Evolutionary conservation across 2,113 vertebrate species (phyloP).

Genomic region (Ictidomys tridecemlineatus): DNA sequence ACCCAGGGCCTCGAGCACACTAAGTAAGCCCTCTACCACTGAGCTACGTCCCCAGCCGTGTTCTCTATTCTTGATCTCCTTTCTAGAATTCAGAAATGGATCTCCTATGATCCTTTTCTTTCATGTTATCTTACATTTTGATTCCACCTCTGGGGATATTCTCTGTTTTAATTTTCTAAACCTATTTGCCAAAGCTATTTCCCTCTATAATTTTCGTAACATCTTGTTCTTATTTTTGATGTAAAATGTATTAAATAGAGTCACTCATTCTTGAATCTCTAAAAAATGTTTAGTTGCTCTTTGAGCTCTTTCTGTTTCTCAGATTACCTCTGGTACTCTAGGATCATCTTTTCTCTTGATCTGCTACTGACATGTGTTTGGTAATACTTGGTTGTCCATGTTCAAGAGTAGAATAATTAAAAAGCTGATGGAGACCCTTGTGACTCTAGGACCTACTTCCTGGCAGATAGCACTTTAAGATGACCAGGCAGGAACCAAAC

Average conservation of each 20-base stretch:
- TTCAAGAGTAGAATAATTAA: background rate
- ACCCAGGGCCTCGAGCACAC: too few species aligned
- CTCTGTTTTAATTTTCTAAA: slow-evolving; percentile 20
- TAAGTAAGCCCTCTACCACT: too few species aligned
- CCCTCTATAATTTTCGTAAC: background rate
- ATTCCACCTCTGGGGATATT: background rate
- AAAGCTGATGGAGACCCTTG: background rate
- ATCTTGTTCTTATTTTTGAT: background rate
- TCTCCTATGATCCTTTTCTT: background rate
- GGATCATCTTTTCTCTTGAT: background rate
- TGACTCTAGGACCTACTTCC: background rate
- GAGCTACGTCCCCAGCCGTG: background rate
- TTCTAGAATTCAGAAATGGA: background rate
- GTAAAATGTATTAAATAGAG: background rate
- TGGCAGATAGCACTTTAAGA: background rate
- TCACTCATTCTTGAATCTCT: background rate
- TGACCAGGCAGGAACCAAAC: background rate
- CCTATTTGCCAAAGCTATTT: slow-evolving; percentile 16
- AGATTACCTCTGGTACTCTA: background rate
- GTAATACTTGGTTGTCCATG: background rate
- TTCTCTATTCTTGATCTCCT: slow-evolving; percentile 4
- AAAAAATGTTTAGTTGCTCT: background rate
- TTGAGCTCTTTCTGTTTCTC: background rate
- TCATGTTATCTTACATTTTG: slow-evolving; percentile 25
- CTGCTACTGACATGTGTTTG: background rate